Evolutionary conservation across 1,140 invertebrate genomes (phyloP).

Genomic region (Whitmania pigra): DNA sequence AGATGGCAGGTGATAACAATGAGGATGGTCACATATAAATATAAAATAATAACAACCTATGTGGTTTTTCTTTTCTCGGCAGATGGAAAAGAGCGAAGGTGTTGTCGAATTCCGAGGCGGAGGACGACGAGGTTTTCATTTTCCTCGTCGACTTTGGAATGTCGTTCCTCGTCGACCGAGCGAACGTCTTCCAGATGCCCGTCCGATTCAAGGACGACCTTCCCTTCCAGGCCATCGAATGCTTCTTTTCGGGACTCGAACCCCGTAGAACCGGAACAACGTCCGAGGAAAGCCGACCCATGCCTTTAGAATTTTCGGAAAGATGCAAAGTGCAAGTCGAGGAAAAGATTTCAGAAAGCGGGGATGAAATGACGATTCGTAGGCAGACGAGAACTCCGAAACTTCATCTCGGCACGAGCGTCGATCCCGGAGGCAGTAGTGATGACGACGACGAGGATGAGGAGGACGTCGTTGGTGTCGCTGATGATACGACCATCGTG

Average conservation of each 20-base stretch:
- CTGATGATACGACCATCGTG: not conserved
- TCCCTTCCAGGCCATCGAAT: constrained; percentile 7
- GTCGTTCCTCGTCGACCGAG: not conserved
- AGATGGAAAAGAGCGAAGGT: not conserved
- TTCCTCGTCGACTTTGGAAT: not conserved
- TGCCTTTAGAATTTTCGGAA: not conserved
- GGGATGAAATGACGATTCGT: not conserved
- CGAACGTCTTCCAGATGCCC: not conserved
- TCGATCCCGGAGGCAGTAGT: not conserved
- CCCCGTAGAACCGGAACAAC: not conserved
- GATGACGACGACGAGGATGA: not conserved
- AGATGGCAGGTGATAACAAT: too few species aligned
- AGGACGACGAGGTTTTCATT: not conserved
- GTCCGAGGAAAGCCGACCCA: not conserved
- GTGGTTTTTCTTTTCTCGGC: not conserved
- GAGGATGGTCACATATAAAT: too few species aligned
- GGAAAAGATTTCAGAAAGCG: not conserved
- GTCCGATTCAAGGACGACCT: not conserved
- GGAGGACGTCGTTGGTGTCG: not conserved
- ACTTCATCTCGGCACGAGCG: not conserved
- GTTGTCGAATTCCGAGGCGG: not conserved
- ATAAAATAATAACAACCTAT: too few species aligned
- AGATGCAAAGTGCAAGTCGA: not conserved
- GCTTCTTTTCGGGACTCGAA: not conserved
- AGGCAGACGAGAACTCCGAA: not conserved